Conservation (phyloP, 2,113 vertebrate genomes). For the Pseudopodoces humilis region DNA sequence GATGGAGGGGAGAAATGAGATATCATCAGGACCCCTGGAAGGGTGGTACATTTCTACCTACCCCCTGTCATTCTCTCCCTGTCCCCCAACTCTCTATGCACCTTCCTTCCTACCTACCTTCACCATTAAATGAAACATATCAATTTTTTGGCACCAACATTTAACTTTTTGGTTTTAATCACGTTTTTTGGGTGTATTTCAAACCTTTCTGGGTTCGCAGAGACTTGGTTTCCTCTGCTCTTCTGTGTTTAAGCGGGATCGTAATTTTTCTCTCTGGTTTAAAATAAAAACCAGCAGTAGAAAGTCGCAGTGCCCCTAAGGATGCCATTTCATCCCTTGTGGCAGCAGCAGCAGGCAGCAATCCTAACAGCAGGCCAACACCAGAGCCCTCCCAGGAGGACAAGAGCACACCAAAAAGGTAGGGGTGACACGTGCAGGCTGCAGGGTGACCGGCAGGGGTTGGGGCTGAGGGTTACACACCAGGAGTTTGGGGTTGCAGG, state of each 20-base stretch:
- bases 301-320: background rate
- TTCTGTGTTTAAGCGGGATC: background rate
- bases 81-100: background rate
- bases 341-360: background rate
- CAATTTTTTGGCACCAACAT: background rate
- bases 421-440: background rate
- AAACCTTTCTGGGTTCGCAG: background rate
- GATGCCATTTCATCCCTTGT: background rate
- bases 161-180: background rate
- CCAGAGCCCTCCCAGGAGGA: background rate
- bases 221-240: background rate
- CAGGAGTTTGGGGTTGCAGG: background rate
- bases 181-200: accelerated
- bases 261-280: background rate
- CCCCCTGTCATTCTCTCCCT: background rate
- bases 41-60: background rate
- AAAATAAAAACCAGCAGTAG: background rate
- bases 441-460: background rate
- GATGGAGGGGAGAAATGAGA: background rate
- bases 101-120: background rate
- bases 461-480: background rate
- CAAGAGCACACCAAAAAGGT: background rate
- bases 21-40: accelerated
- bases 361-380: background rate
- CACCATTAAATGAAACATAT: background rate